Conservation (phyloP, 2,888 invertebrate genomes). For the Agrotis ipsilon region DNA sequence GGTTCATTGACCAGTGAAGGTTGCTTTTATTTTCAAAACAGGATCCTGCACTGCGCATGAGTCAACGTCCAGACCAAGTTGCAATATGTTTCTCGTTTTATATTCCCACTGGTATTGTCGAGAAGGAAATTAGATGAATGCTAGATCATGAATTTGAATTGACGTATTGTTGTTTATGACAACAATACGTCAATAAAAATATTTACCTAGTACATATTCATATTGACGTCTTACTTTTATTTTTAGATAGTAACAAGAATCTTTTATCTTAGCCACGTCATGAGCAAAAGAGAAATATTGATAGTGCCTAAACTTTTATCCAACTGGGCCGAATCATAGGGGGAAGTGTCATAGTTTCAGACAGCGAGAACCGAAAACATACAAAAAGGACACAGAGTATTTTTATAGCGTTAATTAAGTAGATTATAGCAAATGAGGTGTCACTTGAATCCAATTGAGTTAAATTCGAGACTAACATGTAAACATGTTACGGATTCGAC, state of each 20-base stretch:
- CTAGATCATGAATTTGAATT: background rate
- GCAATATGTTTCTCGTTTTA: conserved; percentile 18
- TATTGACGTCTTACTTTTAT: conserved; percentile 23
- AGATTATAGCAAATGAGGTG: conserved; percentile 19
- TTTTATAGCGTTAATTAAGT: conserved; percentile 3
- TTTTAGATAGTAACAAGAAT: conserved; percentile 18
- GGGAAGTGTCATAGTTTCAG: background rate
- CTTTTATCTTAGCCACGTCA: conserved; percentile 34
- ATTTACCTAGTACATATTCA: conserved; percentile 19
- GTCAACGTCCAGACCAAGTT: conserved; percentile 45
- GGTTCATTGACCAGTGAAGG: conserved; percentile 58
- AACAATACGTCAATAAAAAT: conserved; percentile 16
- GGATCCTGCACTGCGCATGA: conserved; percentile 52
- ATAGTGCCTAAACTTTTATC: conserved; percentile 24
- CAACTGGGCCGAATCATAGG: background rate
- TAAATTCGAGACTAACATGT: background rate
- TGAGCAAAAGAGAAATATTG: conserved; percentile 20
- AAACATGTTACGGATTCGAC: background rate
- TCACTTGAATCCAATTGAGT: conserved; percentile 5
- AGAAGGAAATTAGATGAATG: conserved; percentile 7
- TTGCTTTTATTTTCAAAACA: conserved; percentile 64
- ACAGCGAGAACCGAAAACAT: background rate
- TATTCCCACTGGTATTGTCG: conserved; percentile 13
- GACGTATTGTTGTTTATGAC: too few species aligned
- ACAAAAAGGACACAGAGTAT: background rate